These are phyloP conservation scores for Congeria kusceri DNA, from an alignment of 2,888 invertebrate species.

Conservation along the genomic window DNA sequence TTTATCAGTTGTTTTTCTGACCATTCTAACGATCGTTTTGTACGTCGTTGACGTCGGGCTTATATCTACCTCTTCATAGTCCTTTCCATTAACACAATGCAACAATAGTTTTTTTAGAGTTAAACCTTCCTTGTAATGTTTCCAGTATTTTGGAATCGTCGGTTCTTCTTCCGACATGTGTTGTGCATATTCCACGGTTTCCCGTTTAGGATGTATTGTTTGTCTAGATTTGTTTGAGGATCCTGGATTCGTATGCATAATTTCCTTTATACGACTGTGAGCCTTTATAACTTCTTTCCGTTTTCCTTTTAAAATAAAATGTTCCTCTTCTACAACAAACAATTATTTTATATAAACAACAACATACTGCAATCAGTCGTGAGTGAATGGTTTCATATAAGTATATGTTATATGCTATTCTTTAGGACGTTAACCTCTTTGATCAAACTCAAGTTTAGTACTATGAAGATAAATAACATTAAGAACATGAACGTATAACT, in stretches of 20 bases:
- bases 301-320: conserved; percentile 21
- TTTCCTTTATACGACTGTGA: conserved; percentile 16
- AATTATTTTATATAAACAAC: no score
- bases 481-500: no score
- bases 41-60: conserved; percentile 14
- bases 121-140: conserved; percentile 19
- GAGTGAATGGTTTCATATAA: no score
- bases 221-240: background rate
- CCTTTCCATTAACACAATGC: background rate
- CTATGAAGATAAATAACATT: no score
- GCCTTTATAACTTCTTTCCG: conserved; percentile 14
- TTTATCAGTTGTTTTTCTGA: conserved; percentile 59
- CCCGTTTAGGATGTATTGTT: conserved; percentile 14
- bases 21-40: conserved; percentile 52
- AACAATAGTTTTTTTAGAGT: background rate
- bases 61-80: conserved; percentile 4
- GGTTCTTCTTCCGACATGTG: conserved; percentile 47
- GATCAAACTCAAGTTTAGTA: no score
- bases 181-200: conserved; percentile 39
- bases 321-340: background rate
- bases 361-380: no score
- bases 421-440: no score
- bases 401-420: no score
- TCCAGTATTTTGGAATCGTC: conserved; percentile 37
- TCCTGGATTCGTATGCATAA: conserved; percentile 11